Percentiles rank a stretch among this genome's conserved stretches.
phyloP scores from a whole-genome alignment of 2,797 vertebrate genomes.

The Smutsia temminckii region DNA sequence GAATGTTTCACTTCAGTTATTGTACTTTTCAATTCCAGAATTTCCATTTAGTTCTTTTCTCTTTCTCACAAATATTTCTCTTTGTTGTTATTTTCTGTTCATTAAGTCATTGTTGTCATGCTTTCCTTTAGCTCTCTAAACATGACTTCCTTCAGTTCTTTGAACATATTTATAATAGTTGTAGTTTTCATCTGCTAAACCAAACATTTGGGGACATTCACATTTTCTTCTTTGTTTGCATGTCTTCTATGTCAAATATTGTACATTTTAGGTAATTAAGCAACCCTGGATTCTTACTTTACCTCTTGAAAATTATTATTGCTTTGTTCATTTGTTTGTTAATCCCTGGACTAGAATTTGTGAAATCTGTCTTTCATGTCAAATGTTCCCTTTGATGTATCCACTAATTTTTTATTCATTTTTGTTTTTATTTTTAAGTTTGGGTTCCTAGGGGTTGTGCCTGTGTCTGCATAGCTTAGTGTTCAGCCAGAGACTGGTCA shows the following conservation, averaged over 20 bases:
- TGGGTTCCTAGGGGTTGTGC: background rate
- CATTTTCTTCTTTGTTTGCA: slow-evolving; percentile 49
- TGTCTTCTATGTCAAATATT: background rate
- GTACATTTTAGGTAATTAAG: slow-evolving; percentile 29
- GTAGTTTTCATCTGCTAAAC: slow-evolving; percentile 36
- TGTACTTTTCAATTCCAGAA: background rate
- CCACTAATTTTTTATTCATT: background rate
- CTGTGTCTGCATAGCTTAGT: background rate
- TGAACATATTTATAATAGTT: slow-evolving; percentile 26
- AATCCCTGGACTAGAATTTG: slow-evolving; percentile 5
- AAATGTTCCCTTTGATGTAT: background rate
- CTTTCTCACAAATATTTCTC: background rate
- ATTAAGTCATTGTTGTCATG: background rate
- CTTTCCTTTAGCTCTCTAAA: slow-evolving; percentile 42
- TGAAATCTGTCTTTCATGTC: background rate
- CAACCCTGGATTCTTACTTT: slow-evolving; percentile 58
- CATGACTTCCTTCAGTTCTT: slow-evolving; percentile 19
- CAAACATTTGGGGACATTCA: slow-evolving; percentile 6
- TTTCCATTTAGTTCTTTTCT: slow-evolving; percentile 21
- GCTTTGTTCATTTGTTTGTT: slow-evolving; percentile 47
- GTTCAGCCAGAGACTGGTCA: slow-evolving; percentile 3
- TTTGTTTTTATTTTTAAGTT: slow-evolving; percentile 24
- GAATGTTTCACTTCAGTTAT: slow-evolving; percentile 39
- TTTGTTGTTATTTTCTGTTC: slow-evolving; percentile 18
- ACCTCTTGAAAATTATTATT: slow-evolving; percentile 3